phyloP scores from a whole-genome alignment of 2,797 vertebrate genomes.

The Galaxias olidus region DNA sequence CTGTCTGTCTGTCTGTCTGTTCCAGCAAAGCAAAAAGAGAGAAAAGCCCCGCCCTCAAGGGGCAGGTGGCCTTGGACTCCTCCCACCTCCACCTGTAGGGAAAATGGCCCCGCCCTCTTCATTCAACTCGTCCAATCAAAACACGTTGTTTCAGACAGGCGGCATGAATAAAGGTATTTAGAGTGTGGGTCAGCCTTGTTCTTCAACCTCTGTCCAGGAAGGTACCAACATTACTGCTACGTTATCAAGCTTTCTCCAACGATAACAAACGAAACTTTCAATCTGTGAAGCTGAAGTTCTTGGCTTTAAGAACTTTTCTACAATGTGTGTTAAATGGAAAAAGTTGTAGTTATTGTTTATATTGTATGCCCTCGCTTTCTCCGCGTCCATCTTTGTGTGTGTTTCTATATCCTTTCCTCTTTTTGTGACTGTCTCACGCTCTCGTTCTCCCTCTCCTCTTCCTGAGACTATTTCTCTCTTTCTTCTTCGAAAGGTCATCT shows the following conservation, averaged over 20 bases:
- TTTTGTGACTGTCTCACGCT: too few relatives aligned
- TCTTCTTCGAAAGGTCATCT: conserved; percentile 74
- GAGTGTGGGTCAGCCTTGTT: conserved; percentile 4
- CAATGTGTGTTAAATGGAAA: too few relatives aligned
- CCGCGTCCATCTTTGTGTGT: neutral
- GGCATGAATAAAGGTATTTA: conserved; percentile 51
- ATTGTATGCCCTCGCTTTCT: neutral
- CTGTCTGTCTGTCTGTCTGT: conserved; percentile 20
- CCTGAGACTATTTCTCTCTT: neutral
- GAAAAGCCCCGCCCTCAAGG: conserved; percentile 80
- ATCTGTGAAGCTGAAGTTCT: too few relatives aligned
- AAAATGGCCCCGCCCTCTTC: conserved; percentile 77
- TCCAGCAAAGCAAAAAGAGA: conserved; percentile 85
- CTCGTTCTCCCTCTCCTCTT: neutral
- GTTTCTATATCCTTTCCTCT: neutral
- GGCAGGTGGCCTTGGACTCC: conserved; percentile 81
- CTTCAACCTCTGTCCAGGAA: neutral
- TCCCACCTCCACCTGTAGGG: conserved; percentile 90
- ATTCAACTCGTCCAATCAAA: conserved; percentile 71
- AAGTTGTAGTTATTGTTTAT: neutral
- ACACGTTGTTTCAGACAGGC: conserved; percentile 53
- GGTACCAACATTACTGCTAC: too few relatives aligned
- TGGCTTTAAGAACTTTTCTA: neutral
- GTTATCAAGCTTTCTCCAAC: too few relatives aligned
- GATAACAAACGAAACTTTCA: too few relatives aligned